Evolutionary conservation across 2,113 vertebrate genomes (phyloP), one percentile per base, ranked within the genome.

Genomic region (Notarius lentiginosus): DNA sequence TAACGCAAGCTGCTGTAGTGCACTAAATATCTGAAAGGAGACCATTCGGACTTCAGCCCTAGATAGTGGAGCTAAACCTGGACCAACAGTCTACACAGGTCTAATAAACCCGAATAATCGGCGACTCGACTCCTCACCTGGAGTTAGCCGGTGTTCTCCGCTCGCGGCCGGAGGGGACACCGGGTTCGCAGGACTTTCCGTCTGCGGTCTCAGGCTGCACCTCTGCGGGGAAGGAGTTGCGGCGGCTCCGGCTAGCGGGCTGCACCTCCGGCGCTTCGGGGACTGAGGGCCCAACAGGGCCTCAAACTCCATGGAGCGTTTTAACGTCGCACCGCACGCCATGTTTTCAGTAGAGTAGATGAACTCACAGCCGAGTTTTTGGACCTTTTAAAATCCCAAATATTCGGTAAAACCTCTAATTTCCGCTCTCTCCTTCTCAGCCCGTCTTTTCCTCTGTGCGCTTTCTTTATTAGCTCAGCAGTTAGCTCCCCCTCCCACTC

Each of bases 261-360:
- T 96, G 94, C 96, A 97, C 94, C 96, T 94, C 90, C 97, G 94
- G 89, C 97, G 95, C 93, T 97, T 97, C 49, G 96, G 96, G 87
- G 96, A 97, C 89, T 96, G 96, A 41, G 97, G 97, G 92, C 96
- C 97, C 91, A 97, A 95, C 90, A 97, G 95, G 93, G 96, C 96
- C 95, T 97, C 96, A 86, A 97, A 97, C 94, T 97, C 97, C 96
- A 97, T 96, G 83, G 96, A 96, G 87, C 97, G 94, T 91, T 97
- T 97, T 93, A 97, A 94, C 88, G 96, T 97, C 83, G 96, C 97
- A 90, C 97, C 97, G 85, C 96, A 97, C 87, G 96, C 96, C 97
- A 97, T 97, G 88, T 89, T 94, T 60, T 91, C 86, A 84, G 89
- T 84, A 82, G 79, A 88, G 90, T 22, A 58, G 90, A 90, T 58